Conservation (phyloP, 2,888 invertebrate genomes). For the Agrenia bidenticulata region DNA sequence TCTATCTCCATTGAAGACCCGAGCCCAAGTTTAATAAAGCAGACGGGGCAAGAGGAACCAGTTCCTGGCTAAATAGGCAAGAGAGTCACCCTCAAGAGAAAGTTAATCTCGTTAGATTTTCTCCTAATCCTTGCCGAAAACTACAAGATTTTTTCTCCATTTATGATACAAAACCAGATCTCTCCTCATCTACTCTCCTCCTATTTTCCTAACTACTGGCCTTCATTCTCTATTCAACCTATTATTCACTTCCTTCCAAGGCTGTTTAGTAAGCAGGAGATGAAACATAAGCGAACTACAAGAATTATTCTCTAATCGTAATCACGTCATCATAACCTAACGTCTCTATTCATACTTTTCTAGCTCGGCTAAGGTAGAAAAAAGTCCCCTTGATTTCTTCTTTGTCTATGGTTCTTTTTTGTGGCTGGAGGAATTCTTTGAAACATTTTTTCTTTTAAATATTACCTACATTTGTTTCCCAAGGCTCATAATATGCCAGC, state of each 20-base stretch:
- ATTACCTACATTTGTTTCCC: too few species aligned
- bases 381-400: too few species aligned
- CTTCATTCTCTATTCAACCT: neutral
- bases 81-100: neutral
- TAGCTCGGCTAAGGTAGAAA: too few species aligned
- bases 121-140: constrained; percentile 36
- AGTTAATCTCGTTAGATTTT: constrained; percentile 46
- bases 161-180: neutral
- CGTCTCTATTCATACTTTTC: too few species aligned
- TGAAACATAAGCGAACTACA: too few species aligned
- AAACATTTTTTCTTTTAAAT: too few species aligned
- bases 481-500: too few species aligned
- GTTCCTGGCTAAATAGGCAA: neutral
- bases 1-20: neutral
- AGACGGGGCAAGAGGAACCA: neutral
- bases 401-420: too few species aligned
- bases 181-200: neutral
- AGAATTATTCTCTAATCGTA: too few species aligned
- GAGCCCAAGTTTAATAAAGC: constrained; percentile 10
- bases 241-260: neutral
- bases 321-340: too few species aligned
- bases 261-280: too few species aligned
- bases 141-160: constrained; percentile 12
- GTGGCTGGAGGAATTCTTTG: too few species aligned
- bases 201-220: neutral